Evolutionary conservation across 2,797 vertebrate species (phyloP), one percentile per base, ranked within the genome.

Genomic region (Enteromius trimaculatus): DNA sequence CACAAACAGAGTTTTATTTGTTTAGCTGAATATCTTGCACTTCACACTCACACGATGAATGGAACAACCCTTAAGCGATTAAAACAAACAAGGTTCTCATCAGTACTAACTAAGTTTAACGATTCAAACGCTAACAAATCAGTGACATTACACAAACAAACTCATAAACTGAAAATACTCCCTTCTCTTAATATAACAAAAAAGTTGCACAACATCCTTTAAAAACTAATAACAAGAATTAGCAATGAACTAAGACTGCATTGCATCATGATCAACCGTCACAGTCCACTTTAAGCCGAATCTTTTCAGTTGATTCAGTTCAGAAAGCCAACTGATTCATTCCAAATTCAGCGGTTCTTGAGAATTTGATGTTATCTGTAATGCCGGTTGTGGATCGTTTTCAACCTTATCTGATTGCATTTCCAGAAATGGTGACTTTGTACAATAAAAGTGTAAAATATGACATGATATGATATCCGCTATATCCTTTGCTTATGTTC

Each of bases 361-460:
- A 29, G 29, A 23, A 23, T 58, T 4, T 21, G 29, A 74, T 62
- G 9, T 62, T 29, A 19, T 58, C 21, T 62, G 14, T 21, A 13
- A 10, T 64, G 37, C n/a, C 75, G n/a, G 16, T 6, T 44, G 29
- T 3, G 23, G 42, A 75, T 19, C 9, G 11, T 17, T 60, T n/a
- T 71, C 31, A 37, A 39, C 34, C 60, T 76, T 26, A 21, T 82
- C 34, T 82, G 70, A 82, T 82, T 53, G 29, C 60, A 75, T 75
- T 82, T 66, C 71, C 80, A 76, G 71, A 72, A 81, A 34, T 64
- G 42, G 29, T 19, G 58, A 82, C 31, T 60, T 47, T 39, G 29
- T 49, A 39, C 47, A 76, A 76, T 82, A 76, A 76, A 82, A 76
- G 60, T 21, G 13, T 82, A 47, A 82, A 55, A 69, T 82, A 58